phyloP scores from a whole-genome alignment of 2,797 vertebrate genomes.

The Sebastiscus tertius region DNA sequence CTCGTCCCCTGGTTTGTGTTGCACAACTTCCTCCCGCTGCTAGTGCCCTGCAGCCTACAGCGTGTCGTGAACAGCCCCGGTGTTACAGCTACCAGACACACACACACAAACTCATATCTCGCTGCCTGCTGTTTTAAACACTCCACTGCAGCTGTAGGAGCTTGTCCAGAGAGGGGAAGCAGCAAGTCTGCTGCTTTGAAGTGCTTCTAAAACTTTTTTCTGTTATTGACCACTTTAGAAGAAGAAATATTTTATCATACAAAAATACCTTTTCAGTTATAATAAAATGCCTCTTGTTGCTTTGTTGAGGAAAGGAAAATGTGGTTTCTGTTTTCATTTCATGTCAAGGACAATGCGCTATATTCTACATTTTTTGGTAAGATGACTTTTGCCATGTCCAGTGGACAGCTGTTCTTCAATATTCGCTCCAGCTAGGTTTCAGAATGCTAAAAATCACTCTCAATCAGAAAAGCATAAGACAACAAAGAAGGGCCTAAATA shows the following conservation, averaged over 20 bases:
- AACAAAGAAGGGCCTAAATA: neutral
- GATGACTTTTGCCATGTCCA: too few relatives aligned
- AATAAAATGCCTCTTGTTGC: neutral
- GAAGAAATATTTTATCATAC: neutral
- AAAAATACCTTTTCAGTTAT: too few relatives aligned
- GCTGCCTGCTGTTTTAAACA: slow-evolving; percentile 40
- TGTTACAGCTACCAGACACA: slow-evolving; percentile 23
- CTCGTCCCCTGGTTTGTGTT: slow-evolving; percentile 18
- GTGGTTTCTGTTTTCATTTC: neutral
- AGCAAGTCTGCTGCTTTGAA: slow-evolving; percentile 37
- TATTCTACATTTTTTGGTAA: too few relatives aligned
- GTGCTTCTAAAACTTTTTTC: neutral
- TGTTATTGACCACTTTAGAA: neutral
- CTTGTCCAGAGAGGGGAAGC: slow-evolving; percentile 10
- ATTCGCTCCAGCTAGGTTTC: neutral
- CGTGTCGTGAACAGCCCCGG: slow-evolving; percentile 36
- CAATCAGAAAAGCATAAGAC: neutral
- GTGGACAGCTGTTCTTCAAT: too few relatives aligned
- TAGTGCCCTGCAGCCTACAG: slow-evolving; percentile 35
- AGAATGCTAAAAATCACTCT: neutral
- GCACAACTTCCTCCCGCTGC: slow-evolving; percentile 48
- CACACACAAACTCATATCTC: slow-evolving; percentile 13
- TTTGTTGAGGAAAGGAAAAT: neutral
- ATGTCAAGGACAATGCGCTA: too few relatives aligned
- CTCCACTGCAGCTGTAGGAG: slow-evolving; percentile 36